These are phyloP conservation scores for Vireo altiloquus DNA, from an alignment of 2,113 vertebrate genomes.

Conservation along the genomic window DNA sequence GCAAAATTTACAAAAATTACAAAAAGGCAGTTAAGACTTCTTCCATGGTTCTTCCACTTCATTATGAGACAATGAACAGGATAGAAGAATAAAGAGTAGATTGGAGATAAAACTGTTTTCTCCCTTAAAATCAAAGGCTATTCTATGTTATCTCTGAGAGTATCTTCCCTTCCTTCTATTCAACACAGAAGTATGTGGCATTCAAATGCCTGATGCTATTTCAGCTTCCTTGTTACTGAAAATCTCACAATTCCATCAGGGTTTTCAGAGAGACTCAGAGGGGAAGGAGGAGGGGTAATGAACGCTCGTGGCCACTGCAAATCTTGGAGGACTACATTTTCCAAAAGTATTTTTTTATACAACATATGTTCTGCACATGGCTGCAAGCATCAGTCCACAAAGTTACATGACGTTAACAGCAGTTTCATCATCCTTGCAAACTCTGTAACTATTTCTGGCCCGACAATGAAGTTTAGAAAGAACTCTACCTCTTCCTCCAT, in stretches of 20 bases:
- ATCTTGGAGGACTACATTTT: neutral
- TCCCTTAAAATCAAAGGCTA: neutral
- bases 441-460: neutral
- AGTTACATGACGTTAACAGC: rapidly evolving
- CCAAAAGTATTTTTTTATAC: neutral
- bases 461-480: neutral
- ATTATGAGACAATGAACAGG: neutral
- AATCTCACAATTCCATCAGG: neutral
- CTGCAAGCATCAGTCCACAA: neutral
- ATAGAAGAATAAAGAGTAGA: neutral
- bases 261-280: neutral
- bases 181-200: neutral
- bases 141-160: neutral
- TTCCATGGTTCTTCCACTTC: neutral
- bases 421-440: neutral
- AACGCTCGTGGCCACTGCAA: neutral
- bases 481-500: neutral
- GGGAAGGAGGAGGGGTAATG: neutral
- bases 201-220: neutral
- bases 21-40: neutral
- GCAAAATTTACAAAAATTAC: neutral
- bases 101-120: neutral
- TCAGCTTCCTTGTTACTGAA: neutral
- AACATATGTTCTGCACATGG: neutral
- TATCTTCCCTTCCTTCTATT: neutral